These are phyloP conservation scores for Cephalopterus ornatus DNA, from an alignment of 2,113 vertebrate species.

Conservation along the genomic window DNA sequence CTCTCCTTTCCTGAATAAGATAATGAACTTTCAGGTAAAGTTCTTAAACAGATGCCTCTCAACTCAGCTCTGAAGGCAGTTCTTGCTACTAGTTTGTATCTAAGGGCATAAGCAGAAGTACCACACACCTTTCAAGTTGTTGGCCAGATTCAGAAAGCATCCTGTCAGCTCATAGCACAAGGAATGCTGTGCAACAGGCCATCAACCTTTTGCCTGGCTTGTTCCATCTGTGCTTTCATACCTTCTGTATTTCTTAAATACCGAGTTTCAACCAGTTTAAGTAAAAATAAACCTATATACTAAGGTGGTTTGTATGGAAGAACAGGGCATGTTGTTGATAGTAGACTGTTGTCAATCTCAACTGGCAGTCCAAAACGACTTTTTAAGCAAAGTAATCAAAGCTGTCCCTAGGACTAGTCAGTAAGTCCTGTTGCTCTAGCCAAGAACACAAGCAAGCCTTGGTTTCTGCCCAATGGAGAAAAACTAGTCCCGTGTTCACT, in stretches of 20 bases:
- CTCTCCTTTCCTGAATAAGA: neutral
- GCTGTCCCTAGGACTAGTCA: neutral
- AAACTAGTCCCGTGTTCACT: neutral
- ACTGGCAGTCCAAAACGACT: neutral
- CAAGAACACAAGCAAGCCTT: neutral
- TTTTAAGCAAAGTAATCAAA: neutral
- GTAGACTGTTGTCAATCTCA: neutral
- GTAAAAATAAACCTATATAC: neutral
- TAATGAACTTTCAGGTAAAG: neutral
- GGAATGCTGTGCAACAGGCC: neutral
- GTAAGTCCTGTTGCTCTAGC: neutral
- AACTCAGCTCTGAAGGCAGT: neutral
- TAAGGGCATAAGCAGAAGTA: neutral
- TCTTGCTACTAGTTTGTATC: neutral
- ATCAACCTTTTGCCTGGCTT: neutral
- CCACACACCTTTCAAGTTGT: neutral
- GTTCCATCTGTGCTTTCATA: neutral
- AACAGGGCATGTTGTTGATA: neutral
- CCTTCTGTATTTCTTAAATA: too few relatives aligned
- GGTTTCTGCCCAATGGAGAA: neutral
- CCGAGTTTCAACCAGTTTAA: neutral
- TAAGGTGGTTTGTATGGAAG: neutral
- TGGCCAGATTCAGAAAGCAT: neutral
- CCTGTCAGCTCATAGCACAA: neutral
- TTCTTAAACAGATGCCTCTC: neutral